Percentiles rank a stretch among this genome's conserved stretches.
These are phyloP conservation scores for Mellivora capensis DNA, from an alignment of 2,113 vertebrate species.

Conservation along the genomic window DNA sequence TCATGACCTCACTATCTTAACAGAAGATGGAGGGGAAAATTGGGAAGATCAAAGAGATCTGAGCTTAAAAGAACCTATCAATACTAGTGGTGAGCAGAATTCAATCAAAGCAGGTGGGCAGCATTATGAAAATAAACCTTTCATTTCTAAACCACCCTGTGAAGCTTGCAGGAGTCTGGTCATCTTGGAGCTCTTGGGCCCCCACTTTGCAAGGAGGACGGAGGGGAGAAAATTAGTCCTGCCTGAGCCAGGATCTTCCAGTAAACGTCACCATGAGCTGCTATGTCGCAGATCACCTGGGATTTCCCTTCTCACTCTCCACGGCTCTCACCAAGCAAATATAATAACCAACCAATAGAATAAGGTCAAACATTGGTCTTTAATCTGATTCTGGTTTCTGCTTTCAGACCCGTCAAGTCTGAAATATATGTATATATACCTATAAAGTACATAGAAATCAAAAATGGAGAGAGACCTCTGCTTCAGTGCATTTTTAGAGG, in stretches of 20 bases:
- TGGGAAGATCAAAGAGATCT: neutral
- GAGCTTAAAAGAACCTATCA: neutral
- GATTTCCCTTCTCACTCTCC: neutral
- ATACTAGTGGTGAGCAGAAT: neutral
- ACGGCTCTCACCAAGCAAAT: neutral
- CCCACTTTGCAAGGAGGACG: neutral
- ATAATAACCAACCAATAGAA: neutral
- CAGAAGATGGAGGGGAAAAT: neutral
- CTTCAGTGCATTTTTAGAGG: slow-evolving; percentile 56
- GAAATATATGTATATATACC: no score
- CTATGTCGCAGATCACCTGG: neutral
- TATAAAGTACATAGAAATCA: neutral
- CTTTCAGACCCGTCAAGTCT: neutral
- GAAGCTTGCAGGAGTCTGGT: neutral
- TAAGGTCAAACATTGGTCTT: neutral
- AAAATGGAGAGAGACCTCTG: neutral
- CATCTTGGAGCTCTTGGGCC: neutral
- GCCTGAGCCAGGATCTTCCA: neutral
- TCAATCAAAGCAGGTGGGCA: neutral
- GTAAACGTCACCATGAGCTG: neutral
- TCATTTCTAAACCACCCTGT: neutral
- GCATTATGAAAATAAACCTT: neutral
- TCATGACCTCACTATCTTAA: neutral
- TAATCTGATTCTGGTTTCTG: neutral
- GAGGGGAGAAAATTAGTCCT: neutral